A percentile compares a stretch with the other conserved stretches of the same genome.
Evolutionary conservation across 2,113 vertebrate species (phyloP).

Genomic region (Sapayoa aenigma): DNA sequence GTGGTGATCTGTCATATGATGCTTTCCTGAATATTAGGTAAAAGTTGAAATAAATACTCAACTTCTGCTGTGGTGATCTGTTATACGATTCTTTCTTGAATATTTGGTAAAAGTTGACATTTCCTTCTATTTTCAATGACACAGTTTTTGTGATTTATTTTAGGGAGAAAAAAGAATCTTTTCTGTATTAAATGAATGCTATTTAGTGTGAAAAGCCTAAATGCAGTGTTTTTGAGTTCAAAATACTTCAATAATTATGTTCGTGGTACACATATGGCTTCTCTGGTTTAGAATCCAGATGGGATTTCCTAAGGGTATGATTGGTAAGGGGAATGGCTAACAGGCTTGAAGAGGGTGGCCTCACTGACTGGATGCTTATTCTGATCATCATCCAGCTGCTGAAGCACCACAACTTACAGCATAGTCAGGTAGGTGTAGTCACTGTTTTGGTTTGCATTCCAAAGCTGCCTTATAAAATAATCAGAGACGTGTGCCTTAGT

Average conservation of each 20-base stretch:
- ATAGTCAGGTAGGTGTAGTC: background rate
- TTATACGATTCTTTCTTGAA: background rate
- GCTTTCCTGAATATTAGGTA: background rate
- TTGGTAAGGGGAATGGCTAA: background rate
- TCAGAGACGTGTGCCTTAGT: background rate
- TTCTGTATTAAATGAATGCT: background rate
- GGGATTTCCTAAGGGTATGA: background rate
- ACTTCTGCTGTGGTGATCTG: background rate
- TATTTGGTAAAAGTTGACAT: background rate
- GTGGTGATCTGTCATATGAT: background rate
- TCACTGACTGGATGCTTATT: background rate
- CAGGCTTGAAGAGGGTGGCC: background rate
- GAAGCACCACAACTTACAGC: background rate
- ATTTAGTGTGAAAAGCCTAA: background rate
- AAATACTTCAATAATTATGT: background rate
- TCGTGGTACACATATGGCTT: background rate
- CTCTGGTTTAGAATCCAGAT: background rate
- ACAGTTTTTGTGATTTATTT: background rate
- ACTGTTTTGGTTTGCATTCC: background rate
- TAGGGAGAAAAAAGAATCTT: background rate
- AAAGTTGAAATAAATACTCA: background rate
- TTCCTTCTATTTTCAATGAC: background rate
- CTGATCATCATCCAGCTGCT: background rate
- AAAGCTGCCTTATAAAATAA: background rate
- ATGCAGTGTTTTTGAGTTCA: background rate